Evolutionary conservation across 2,888 invertebrate genomes (phyloP).

Genomic region (Spialia ferax): DNA sequence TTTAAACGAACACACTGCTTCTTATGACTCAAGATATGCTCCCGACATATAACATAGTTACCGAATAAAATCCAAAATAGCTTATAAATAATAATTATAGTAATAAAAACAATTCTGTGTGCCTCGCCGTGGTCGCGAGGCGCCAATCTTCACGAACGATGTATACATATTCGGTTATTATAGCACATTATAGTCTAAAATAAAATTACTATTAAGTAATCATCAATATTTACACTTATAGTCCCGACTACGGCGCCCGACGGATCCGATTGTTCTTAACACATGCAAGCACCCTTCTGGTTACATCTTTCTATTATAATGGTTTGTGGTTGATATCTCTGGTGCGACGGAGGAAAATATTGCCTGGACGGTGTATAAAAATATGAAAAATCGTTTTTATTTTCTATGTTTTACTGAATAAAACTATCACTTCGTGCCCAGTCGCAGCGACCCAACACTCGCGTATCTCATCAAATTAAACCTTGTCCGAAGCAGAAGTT

Average conservation of each 20-base stretch:
- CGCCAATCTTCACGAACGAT: constrained; percentile 49
- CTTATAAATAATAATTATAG: constrained; percentile 66
- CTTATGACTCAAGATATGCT: constrained; percentile 60
- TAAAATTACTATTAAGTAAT: constrained; percentile 83
- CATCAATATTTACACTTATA: constrained; percentile 80
- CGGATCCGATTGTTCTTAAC: constrained; percentile 48
- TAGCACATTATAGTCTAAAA: constrained; percentile 83
- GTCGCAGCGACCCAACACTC: constrained; percentile 6
- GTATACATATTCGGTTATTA: constrained; percentile 70
- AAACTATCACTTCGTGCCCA: constrained; percentile 10
- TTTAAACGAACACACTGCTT: constrained; percentile 56
- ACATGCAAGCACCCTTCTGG: constrained; percentile 57
- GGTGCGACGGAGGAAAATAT: constrained; percentile 37
- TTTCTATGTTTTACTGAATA: constrained; percentile 15
- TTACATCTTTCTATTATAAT: constrained; percentile 41
- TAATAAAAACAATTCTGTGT: constrained; percentile 66
- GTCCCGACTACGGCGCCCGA: constrained; percentile 59
- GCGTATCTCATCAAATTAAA: constrained; percentile 10
- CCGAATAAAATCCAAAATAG: constrained; percentile 68
- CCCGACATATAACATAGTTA: constrained; percentile 50
- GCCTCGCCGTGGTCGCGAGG: constrained; percentile 50
- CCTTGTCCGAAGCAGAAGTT: background rate
- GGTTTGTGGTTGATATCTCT: constrained; percentile 32
- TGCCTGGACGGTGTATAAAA: constrained; percentile 47
- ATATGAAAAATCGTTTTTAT: constrained; percentile 39